Percentiles rank a stretch among this genome's conserved stretches.
phyloP scores from a whole-genome alignment of 37 sponge, comb jelly and placozoan genomes.

The Lycopodina hypogea region DNA sequence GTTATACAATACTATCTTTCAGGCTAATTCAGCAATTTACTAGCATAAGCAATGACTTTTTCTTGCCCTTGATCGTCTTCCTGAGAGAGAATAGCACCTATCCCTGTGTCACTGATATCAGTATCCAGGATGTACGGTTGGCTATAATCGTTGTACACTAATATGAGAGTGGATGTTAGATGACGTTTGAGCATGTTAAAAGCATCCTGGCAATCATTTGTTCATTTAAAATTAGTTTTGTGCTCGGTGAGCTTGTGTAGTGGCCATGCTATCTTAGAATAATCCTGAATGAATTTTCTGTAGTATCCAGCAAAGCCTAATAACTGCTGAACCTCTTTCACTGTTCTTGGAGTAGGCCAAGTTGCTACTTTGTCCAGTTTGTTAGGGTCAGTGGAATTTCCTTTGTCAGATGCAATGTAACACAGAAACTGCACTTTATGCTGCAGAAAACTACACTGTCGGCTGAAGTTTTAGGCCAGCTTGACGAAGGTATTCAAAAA shows the following conservation, averaged over 20 bases:
- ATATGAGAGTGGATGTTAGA: background rate
- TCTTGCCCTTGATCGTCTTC: background rate
- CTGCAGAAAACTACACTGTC: background rate
- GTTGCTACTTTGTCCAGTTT: background rate
- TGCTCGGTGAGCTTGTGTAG: background rate
- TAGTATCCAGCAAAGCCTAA: background rate
- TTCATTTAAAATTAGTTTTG: background rate
- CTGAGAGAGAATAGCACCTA: background rate
- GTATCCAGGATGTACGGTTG: background rate
- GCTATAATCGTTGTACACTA: background rate
- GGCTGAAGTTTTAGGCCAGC: conserved; percentile 1
- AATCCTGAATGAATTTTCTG: background rate
- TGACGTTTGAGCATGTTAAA: background rate
- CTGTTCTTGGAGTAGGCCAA: background rate
- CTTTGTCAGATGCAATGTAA: background rate
- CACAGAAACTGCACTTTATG: background rate
- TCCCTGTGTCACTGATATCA: background rate
- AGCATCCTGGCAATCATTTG: background rate
- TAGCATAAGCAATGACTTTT: background rate
- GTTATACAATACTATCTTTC: background rate
- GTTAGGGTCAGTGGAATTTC: background rate
- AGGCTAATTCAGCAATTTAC: background rate
- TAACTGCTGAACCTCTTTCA: background rate
- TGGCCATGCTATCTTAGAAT: background rate
- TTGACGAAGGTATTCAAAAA: background rate